Base-by-base conservation (phyloP, 2,113 vertebrate genomes). In the Mormoops blainvillei region DNA sequence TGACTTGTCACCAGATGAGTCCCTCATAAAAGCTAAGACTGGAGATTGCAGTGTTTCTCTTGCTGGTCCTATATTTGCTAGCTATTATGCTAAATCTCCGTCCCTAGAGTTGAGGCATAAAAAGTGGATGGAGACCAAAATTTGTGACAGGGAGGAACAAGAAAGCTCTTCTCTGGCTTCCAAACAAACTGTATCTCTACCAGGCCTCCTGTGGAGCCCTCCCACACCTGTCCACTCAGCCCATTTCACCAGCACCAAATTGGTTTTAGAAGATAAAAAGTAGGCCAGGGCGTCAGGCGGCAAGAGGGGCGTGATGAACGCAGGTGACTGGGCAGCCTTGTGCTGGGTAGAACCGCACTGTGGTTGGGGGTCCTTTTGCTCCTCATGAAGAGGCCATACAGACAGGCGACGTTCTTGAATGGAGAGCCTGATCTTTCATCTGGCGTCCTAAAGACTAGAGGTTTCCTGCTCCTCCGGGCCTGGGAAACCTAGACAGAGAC, bases 91-190 rank as follows among this genome's bases (percentile, higher is more conserved):
- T 90, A 56, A 61, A 43, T 82, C 36, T 95, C 58, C 26, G 85
- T 92, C 70, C 52, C 16, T 56, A 63, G 33, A 82, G 33, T 7
- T 65, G 56, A 61, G n/a, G 15, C 5, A 0, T 65, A 31, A 77
- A 68, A 96, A 78, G 43, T 87, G 6, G 8, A 58, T 24, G 16
- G 63, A 86, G 16, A 71, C 45, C 38, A 76, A 71, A 87, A 89
- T 61, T 86, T 1, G 2, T 86, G 70, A 70, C 41, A 78, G 41
- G 41, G 61, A 36, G 6, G 43, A 88, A 89, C 14, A 67, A 89
- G 45, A 82, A 89, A 65, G 8, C 26, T 45, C 73, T 94, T 86
- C 80, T 43, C 61, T 81, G 38, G 76, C 88, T 84, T 65, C 61
- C 58, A 92, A 31, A 20, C 38, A 50, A 70, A 83, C 20, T 45